A percentile compares a stretch with the other conserved stretches of the same genome.
Evolutionary conservation across 2,797 vertebrate species (phyloP).

Genomic region (Leptoclinus maculatus): DNA sequence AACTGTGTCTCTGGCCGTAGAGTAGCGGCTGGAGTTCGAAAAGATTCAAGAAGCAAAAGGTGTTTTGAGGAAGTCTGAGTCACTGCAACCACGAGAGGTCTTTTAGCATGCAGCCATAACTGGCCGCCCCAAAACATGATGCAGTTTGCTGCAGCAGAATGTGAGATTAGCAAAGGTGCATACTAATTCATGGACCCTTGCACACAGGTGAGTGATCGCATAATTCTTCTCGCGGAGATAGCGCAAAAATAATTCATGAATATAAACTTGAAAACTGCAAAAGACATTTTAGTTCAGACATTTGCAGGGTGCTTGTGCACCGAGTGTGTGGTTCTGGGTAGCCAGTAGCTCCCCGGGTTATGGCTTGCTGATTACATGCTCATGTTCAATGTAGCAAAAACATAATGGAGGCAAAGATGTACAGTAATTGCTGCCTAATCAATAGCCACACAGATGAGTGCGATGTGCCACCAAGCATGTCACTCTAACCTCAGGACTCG

Average conservation of each 20-base stretch:
- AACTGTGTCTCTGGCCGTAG: neutral
- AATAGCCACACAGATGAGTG: slow-evolving; percentile 37
- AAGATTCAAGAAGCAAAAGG: neutral
- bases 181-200: too few species aligned
- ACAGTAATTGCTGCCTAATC: slow-evolving; percentile 56
- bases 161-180: neutral
- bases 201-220: too few species aligned
- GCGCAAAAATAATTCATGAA: neutral
- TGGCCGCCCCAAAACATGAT: neutral
- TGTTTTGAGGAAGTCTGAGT: neutral
- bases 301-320: slow-evolving; percentile 2
- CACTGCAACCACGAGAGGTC: neutral
- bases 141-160: neutral
- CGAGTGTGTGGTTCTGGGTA: slow-evolving; percentile 19
- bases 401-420: slow-evolving; percentile 21
- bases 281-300: slow-evolving; percentile 22
- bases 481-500: slow-evolving; percentile 38
- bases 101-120: neutral
- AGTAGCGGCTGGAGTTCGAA: neutral
- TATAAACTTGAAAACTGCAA: slow-evolving; percentile 8
- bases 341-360: slow-evolving; percentile 9
- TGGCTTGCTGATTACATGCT: slow-evolving; percentile 37
- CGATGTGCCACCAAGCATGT: slow-evolving; percentile 27
- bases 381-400: slow-evolving; percentile 46
- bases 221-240: neutral